phyloP scores from a whole-genome alignment of 2,888 invertebrate species.

The Euzetes globulus region DNA sequence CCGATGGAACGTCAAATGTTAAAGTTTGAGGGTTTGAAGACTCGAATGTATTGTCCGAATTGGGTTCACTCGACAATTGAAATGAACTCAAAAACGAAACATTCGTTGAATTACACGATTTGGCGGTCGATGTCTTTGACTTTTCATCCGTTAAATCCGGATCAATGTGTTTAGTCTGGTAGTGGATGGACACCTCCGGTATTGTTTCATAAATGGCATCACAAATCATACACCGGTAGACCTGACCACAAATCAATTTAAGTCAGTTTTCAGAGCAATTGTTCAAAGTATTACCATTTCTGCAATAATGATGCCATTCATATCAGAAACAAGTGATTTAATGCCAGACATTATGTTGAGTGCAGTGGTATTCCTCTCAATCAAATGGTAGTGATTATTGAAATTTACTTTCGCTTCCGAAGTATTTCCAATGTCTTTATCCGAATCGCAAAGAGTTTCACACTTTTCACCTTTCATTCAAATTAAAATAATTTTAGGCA shows the following conservation, averaged over 20 bases:
- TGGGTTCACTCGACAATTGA: background rate
- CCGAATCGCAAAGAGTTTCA: too few species aligned
- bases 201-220: slow-evolving; percentile 9
- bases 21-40: background rate
- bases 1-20: slow-evolving; percentile 20
- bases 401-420: background rate
- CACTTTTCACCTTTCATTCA: too few species aligned
- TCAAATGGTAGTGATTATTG: slow-evolving; percentile 16
- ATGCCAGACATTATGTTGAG: slow-evolving; percentile 8
- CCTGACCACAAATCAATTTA: background rate
- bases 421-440: too few species aligned
- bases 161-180: slow-evolving; percentile 1
- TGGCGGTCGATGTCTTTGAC: background rate
- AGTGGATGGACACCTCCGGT: slow-evolving; percentile 1
- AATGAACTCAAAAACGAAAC: background rate
- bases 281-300: background rate
- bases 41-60: background rate
- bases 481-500: too few species aligned
- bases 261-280: background rate
- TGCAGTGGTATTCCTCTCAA: background rate
- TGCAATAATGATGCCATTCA: slow-evolving; percentile 6
- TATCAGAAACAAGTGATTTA: slow-evolving; percentile 7
- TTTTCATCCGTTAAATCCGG: background rate
- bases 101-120: background rate
- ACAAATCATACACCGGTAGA: slow-evolving; percentile 17